Evolutionary conservation across 2,888 invertebrate species (phyloP).

Genomic region (Eurytoma californica): DNA sequence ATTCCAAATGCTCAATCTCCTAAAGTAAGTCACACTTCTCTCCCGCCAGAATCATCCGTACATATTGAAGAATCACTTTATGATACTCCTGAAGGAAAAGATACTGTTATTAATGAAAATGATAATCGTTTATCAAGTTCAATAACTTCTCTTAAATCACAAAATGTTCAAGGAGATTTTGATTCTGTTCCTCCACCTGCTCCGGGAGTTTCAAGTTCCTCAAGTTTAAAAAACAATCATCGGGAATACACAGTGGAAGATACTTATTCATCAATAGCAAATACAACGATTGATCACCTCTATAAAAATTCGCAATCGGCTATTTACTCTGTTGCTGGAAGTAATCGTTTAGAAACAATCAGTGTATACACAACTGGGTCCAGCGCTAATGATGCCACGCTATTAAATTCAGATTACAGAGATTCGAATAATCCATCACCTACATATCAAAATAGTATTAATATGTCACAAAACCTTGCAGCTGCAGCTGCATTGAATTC

Average conservation of each 20-base stretch:
- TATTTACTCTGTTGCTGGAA: conserved; percentile 86
- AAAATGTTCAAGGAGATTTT: background rate
- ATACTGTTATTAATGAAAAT: conserved; percentile 71
- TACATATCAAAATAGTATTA: conserved; percentile 70
- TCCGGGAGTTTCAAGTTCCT: conserved; percentile 73
- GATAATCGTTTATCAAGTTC: conserved; percentile 72
- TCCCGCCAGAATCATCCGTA: conserved; percentile 64
- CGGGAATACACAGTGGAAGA: conserved; percentile 67
- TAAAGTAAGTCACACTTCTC: conserved; percentile 67
- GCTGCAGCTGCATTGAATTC: conserved; percentile 72
- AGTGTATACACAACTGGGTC: conserved; percentile 84
- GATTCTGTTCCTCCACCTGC: conserved; percentile 71
- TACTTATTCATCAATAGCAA: conserved; percentile 58
- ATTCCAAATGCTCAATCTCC: conserved; percentile 63
- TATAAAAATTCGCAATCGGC: conserved; percentile 79
- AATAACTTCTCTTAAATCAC: background rate
- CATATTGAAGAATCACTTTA: conserved; percentile 69
- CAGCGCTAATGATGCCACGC: conserved; percentile 79
- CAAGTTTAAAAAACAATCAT: conserved; percentile 75
- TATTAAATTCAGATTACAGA: conserved; percentile 78
- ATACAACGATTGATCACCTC: conserved; percentile 71
- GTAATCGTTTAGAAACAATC: conserved; percentile 83
- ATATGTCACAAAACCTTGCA: conserved; percentile 72
- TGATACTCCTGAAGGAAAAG: conserved; percentile 71
- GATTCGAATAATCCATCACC: conserved; percentile 81